Evolutionary conservation across 2,888 invertebrate genomes (phyloP).

Genomic region (Tupiocoris notatus): DNA sequence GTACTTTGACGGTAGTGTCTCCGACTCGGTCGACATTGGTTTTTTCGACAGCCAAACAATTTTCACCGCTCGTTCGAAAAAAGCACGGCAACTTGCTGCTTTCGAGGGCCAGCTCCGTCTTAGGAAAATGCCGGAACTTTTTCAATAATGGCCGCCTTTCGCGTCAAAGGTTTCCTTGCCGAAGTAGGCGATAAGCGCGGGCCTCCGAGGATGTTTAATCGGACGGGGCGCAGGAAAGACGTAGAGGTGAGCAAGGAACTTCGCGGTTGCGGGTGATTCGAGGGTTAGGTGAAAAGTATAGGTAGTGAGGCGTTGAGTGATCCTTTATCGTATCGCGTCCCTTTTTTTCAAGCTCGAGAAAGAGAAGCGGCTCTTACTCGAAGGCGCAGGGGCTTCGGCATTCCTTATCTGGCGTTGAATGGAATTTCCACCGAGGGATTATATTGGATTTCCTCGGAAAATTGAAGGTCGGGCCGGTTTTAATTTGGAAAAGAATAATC

Average conservation of each 20-base stretch:
- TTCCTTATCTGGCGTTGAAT: background rate
- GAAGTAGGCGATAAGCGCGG: background rate
- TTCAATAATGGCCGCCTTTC: background rate
- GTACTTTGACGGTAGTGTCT: too few species aligned
- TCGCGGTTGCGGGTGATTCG: background rate
- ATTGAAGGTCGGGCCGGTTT: too few species aligned
- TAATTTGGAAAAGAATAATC: too few species aligned
- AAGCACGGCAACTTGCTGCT: background rate
- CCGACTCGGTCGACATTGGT: background rate
- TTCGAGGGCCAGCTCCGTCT: background rate
- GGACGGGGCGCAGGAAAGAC: background rate
- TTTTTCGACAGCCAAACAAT: background rate
- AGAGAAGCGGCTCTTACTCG: background rate
- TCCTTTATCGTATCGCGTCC: background rate
- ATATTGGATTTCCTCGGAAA: background rate
- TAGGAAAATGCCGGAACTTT: background rate
- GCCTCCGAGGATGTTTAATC: background rate
- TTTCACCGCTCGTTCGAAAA: background rate
- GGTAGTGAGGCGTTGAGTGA: background rate
- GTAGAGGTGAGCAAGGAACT: background rate
- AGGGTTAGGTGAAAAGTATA: background rate
- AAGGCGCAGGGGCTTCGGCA: background rate
- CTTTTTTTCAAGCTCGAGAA: background rate
- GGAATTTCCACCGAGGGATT: background rate
- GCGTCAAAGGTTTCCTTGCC: background rate